Evolutionary conservation across 2,888 invertebrate species (phyloP), one percentile per base, ranked within the genome.

Genomic region (Brachylomia viminalis): DNA sequence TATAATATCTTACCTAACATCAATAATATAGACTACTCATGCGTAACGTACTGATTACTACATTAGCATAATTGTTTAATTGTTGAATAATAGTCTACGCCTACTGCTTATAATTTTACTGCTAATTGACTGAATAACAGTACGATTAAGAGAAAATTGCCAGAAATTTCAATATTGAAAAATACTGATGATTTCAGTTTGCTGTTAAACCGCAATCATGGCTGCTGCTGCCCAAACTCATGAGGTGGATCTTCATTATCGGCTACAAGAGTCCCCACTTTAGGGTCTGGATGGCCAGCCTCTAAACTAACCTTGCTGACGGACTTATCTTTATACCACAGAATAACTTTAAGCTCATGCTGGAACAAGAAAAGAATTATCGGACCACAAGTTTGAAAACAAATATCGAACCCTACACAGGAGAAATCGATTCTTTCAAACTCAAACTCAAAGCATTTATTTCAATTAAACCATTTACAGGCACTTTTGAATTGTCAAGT

Each of bases 1-100:
- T 20, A 71, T 74, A 64, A 82, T 71, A 56, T 61, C 58, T 83
- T 79, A 68, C 30, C 73, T 33, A 59, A 82, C 79, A 38, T 74
- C 70, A 73, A 74, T 83, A 27, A 79, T 71, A 67, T 49, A 38
- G 38, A 38, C 38, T 38, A 38, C 38, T 38, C 38, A 38, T 0
- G 38, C 38, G 38, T 38, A 42, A 42, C 49, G 45, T 38, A 69
- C 33, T 54, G 45, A 80, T 76, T 64, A 77, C 17, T 52, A 30
- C 17, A 38, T 66, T 56, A 54, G 54, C 52, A 61, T 54, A 33
- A 38, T n/a, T 49, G 30, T 49, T 65, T 76, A 59, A 42, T 52
- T 49, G 6, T 61, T 23, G 58, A n/a, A 56, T 30, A 30, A 62
- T 13, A 47, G 33, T 42, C 10, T 52, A 67, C 17, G 6, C 23